These are phyloP conservation scores for Dione juno DNA, from an alignment of 2,888 invertebrate species.

Conservation along the genomic window DNA sequence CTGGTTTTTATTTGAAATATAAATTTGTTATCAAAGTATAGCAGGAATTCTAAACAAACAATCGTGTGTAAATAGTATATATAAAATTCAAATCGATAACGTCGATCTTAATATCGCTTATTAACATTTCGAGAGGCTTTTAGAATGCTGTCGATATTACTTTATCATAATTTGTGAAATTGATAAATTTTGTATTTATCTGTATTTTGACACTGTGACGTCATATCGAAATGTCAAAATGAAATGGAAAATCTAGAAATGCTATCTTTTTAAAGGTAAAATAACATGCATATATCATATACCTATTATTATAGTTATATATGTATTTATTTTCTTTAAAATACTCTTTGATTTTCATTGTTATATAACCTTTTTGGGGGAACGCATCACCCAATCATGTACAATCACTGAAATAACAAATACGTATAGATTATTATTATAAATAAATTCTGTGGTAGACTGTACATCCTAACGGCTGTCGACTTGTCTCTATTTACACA, in stretches of 20 bases:
- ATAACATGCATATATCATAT: too few species aligned
- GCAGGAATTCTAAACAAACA: neutral
- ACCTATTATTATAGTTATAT: too few species aligned
- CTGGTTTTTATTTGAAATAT: neutral
- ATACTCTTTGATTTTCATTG: too few species aligned
- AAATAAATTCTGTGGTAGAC: too few species aligned
- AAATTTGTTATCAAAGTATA: neutral
- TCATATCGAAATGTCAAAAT: slow-evolving; percentile 14
- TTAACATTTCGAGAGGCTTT: slow-evolving; percentile 64
- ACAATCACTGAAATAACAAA: too few species aligned
- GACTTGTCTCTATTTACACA: too few species aligned
- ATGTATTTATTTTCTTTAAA: too few species aligned
- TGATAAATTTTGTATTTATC: slow-evolving; percentile 22
- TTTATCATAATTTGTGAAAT: slow-evolving; percentile 33
- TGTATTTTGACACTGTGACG: neutral
- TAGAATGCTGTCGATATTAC: slow-evolving; percentile 48
- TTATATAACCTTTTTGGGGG: too few species aligned
- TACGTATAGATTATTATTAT: too few species aligned
- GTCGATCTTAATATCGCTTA: slow-evolving; percentile 52
- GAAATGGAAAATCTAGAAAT: slow-evolving; percentile 12
- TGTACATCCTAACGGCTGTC: too few species aligned
- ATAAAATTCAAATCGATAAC: slow-evolving; percentile 13
- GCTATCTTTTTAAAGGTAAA: too few species aligned
- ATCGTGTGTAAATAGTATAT: neutral
- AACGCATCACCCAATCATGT: too few species aligned